These are phyloP conservation scores for Umimayanthus chanpuru DNA, from an alignment of 92 coral and sea anemone species.

Conservation along the genomic window DNA sequence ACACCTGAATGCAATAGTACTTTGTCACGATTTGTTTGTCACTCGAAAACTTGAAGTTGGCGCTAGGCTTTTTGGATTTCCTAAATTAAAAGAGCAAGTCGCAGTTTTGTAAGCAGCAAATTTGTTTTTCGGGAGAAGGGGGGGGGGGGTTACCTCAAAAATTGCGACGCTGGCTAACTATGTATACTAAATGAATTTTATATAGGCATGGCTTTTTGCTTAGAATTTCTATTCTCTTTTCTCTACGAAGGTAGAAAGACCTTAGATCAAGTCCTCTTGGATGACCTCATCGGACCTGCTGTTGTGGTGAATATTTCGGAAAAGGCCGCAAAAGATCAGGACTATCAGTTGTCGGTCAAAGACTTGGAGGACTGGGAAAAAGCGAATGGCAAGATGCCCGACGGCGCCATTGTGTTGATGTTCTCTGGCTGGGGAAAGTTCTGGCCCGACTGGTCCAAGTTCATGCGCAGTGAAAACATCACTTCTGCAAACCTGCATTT, in stretches of 20 bases:
- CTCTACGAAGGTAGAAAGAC: conserved; percentile 17
- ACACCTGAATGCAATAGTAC: too few relatives aligned
- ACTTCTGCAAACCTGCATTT: not conserved
- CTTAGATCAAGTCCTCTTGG: conserved; percentile 24
- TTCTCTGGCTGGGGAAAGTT: conserved; percentile 30
- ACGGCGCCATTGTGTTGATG: conserved; percentile 14
- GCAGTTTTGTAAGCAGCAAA: too few relatives aligned
- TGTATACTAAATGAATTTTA: too few relatives aligned
- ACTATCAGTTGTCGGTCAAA: conserved; percentile 10
- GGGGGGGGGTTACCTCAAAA: too few relatives aligned
- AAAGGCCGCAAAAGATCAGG: conserved; percentile 35
- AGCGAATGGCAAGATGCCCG: conserved; percentile 35
- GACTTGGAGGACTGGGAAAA: conserved; percentile 40
- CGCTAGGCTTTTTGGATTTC: too few relatives aligned
- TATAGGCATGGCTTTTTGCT: too few relatives aligned
- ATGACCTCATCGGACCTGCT: conserved; percentile 40
- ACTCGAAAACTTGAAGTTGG: too few relatives aligned
- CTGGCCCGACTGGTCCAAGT: conserved; percentile 32
- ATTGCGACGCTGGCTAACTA: too few relatives aligned
- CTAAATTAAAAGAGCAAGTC: too few relatives aligned
- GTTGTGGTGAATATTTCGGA: conserved; percentile 41
- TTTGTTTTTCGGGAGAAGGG: too few relatives aligned
- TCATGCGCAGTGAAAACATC: conserved; percentile 26
- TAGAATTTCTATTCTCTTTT: too few relatives aligned
- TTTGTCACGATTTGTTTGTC: too few relatives aligned